Evolutionary conservation across 23 tunicate genomes (phyloP), one percentile per base, ranked within the genome.

Genomic region (Styela plicata): DNA sequence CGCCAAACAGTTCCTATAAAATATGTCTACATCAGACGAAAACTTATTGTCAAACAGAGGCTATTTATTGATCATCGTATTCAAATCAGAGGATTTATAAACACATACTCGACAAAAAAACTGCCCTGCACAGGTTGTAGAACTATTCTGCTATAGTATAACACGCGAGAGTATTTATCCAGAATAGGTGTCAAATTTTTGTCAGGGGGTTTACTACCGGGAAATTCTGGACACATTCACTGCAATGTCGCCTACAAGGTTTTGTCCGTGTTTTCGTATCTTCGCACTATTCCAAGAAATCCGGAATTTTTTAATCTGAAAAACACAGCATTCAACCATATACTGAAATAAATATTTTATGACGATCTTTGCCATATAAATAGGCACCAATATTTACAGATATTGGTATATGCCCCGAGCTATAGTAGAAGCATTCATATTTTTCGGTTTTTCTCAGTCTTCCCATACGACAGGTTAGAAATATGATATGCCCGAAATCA

Each of bases 11-110:
- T 84, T 82, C 24, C 86, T 74, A 1, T 90, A 90, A 29, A 52
- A 91, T 31, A 85, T 77, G 36, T 91, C 97, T 19, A 79, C 78
- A 75, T 83, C 82, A 61, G 16, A 29, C 52, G 86, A 87, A 34
- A 94, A 94, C 65, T 94, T 94, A 74, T 94, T 94, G 22, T 95
- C 99, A 66, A 94, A 94, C 35, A 94, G 68, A 31, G 89, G 99
- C 57, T 83, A 83, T 34, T 87, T 94, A 33, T 74, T 75, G 20
- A 89, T 63, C 33, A 94, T 52, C 99, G 95, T 86, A 24, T 83
- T 29, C 5, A 94, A 64, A 83, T 94, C 99, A 24, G 95, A 95
- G 25, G 69, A 79, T 20, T 95, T 95, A 63, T 88, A 89, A 0
- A 94, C 94, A 52, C 99, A 94, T 23, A 94, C 79, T 2, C 94